Evolutionary conservation across 2,888 invertebrate genomes (phyloP).

Genomic region (Ormyrus thymus): DNA sequence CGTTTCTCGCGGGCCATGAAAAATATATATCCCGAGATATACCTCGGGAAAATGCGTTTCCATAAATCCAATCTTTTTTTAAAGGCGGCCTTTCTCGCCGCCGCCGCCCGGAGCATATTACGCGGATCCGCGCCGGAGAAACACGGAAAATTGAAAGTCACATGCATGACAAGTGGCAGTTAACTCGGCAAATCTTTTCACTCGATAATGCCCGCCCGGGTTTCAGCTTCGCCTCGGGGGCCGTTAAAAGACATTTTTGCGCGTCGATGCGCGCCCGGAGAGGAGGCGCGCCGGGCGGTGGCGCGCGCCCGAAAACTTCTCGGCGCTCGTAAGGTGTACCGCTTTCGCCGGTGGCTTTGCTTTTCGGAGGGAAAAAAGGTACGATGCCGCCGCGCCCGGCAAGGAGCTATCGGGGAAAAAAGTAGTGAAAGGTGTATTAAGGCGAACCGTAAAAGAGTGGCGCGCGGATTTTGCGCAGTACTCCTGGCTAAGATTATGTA

Average conservation of each 20-base stretch:
- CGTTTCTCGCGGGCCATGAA: constrained; percentile 3
- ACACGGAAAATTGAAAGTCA: constrained; percentile 16
- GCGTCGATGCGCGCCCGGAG: neutral
- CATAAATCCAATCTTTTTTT: constrained; percentile 18
- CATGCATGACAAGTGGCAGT: no score
- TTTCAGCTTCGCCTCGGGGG: constrained; percentile 2
- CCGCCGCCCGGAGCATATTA: no score
- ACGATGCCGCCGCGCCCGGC: neutral
- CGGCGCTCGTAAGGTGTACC: neutral
- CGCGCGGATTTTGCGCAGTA: neutral
- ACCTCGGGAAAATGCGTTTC: neutral
- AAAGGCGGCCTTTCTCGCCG: no score
- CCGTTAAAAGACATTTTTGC: neutral
- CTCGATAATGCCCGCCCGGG: neutral
- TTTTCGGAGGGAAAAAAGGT: constrained; percentile 10
- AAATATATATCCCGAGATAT: constrained; percentile 13
- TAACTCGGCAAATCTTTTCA: no score
- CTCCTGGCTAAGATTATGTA: neutral
- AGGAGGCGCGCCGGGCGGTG: neutral
- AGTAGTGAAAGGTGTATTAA: constrained; percentile 42
- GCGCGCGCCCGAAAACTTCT: constrained; percentile 1
- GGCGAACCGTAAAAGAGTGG: constrained; percentile 10
- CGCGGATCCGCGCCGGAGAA: no score
- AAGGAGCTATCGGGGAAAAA: constrained; percentile 21
- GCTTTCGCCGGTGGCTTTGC: constrained; percentile 16